phyloP scores from a whole-genome alignment of 1,140 invertebrate species.

The Cydia amplana region DNA sequence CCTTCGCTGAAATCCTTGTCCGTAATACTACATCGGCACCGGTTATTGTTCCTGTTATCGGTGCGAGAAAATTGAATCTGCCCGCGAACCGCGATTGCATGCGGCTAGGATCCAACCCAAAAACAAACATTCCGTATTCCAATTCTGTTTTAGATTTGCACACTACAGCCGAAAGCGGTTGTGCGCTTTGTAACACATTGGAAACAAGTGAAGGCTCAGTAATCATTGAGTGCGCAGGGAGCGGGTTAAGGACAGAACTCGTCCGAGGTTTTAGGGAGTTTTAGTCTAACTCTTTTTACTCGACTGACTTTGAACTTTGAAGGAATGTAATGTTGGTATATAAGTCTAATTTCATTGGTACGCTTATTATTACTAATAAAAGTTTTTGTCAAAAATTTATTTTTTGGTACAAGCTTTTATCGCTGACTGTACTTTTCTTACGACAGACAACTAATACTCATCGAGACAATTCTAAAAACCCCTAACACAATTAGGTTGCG shows the following conservation, averaged over 20 bases:
- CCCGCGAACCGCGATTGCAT: slow-evolving; percentile 69
- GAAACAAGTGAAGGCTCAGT: slow-evolving; percentile 37
- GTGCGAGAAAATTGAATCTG: slow-evolving; percentile 72
- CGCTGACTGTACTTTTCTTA: too few relatives aligned
- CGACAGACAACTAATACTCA: too few relatives aligned
- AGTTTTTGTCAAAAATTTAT: too few relatives aligned
- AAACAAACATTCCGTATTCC: slow-evolving; percentile 54
- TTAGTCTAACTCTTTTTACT: not conserved
- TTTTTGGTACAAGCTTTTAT: too few relatives aligned
- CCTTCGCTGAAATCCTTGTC: not conserved
- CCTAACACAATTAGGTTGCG: too few relatives aligned
- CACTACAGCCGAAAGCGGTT: slow-evolving; percentile 23
- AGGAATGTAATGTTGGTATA: too few relatives aligned
- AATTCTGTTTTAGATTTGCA: slow-evolving; percentile 33
- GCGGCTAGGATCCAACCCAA: slow-evolving; percentile 52
- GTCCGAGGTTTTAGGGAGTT: not conserved
- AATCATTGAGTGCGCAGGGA: slow-evolving; percentile 18
- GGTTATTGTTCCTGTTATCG: slow-evolving; percentile 71
- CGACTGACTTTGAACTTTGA: too few relatives aligned
- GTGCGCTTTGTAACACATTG: slow-evolving; percentile 39
- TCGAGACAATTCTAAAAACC: too few relatives aligned
- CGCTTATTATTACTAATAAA: too few relatives aligned
- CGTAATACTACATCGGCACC: slow-evolving; percentile 12
- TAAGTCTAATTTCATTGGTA: too few relatives aligned
- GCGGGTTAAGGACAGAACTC: not conserved